These are phyloP conservation scores for Tubulanus polymorphus DNA, from an alignment of 2,888 invertebrate genomes.

Conservation along the genomic window DNA sequence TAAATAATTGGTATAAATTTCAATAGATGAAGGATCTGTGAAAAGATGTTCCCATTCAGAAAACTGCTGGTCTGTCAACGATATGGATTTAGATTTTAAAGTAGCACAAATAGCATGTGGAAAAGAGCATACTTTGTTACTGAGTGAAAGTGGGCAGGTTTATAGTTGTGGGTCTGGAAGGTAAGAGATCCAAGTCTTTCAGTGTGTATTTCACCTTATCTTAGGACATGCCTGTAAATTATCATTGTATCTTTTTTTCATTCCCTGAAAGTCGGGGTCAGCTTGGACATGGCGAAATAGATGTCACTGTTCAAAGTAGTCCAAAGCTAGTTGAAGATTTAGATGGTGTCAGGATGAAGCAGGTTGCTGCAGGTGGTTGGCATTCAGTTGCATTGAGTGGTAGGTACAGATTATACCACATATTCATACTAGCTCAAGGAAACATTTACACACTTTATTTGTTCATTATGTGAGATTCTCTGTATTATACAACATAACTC, in stretches of 20 bases:
- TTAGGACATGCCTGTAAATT: not conserved
- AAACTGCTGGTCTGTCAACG: too few relatives aligned
- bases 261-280: constrained; percentile 70
- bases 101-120: constrained; percentile 65
- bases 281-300: constrained; percentile 73
- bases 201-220: not conserved
- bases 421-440: too few relatives aligned
- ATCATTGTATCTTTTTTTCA: not conserved
- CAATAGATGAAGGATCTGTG: too few relatives aligned
- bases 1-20: too few relatives aligned
- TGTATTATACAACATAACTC: too few relatives aligned
- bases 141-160: constrained; percentile 69
- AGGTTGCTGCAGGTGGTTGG: constrained; percentile 81
- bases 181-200: constrained; percentile 55
- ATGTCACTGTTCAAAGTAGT: constrained; percentile 61
- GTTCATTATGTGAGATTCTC: too few relatives aligned
- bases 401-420: too few relatives aligned
- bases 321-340: constrained; percentile 71
- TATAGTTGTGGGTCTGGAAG: constrained; percentile 80
- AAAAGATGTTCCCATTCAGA: too few relatives aligned
- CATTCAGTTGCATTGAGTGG: constrained; percentile 75
- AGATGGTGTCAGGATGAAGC: constrained; percentile 68
- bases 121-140: constrained; percentile 72
- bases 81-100: too few relatives aligned
- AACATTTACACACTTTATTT: too few relatives aligned